phyloP scores from a whole-genome alignment of 2,888 invertebrate genomes.

The Scaptomyza parva region DNA sequence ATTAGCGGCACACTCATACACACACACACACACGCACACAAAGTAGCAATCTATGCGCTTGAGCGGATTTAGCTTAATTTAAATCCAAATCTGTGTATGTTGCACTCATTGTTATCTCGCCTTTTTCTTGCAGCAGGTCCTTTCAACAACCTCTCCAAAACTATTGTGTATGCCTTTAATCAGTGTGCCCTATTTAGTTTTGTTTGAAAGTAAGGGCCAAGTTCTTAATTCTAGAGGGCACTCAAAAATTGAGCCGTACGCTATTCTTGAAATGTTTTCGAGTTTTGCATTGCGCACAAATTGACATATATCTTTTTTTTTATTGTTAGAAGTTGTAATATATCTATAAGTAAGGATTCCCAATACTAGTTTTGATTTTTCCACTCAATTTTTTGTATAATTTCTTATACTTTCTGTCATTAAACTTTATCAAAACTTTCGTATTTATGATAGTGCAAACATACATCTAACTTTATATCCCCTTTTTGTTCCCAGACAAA shows the following conservation, averaged over 20 bases:
- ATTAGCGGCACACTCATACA: conserved; percentile 59
- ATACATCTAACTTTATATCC: neutral
- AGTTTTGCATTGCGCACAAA: conserved; percentile 3
- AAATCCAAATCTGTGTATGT: conserved; percentile 72
- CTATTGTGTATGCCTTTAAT: conserved; percentile 37
- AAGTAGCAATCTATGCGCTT: conserved; percentile 49
- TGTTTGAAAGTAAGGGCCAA: conserved; percentile 27
- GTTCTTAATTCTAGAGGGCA: conserved; percentile 37
- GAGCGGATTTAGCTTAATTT: conserved; percentile 78
- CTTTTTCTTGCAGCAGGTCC: neutral
- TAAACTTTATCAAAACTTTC: no score
- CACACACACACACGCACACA: conserved; percentile 26
- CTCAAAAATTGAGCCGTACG: conserved; percentile 53
- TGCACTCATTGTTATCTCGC: conserved; percentile 47
- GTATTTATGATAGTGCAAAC: neutral
- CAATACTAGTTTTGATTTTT: no score
- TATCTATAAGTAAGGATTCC: no score
- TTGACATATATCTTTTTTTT: neutral
- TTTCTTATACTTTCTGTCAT: no score
- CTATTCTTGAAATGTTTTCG: conserved; percentile 29
- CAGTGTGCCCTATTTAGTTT: conserved; percentile 48
- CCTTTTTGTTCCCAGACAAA: conserved; percentile 15
- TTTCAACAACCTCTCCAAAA: neutral
- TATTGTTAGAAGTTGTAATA: no score
- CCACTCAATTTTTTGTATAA: no score